Evolutionary conservation across 2,797 vertebrate species (phyloP).

Genomic region (Eulemur coronatus): DNA sequence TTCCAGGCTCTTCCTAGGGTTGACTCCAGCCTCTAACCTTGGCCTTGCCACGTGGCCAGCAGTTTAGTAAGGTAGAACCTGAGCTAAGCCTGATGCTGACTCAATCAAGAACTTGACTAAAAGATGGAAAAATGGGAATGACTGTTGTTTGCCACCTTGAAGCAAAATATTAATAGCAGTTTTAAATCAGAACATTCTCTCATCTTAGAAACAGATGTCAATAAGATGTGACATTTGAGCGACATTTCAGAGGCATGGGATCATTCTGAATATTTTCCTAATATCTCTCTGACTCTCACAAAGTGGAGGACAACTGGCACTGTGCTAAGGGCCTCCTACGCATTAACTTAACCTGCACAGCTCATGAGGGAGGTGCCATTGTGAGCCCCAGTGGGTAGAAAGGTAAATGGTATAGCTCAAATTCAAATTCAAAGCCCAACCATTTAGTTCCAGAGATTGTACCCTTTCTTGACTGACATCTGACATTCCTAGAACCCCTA

Average conservation of each 20-base stretch:
- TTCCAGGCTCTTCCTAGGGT: neutral
- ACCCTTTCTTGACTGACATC: rapidly evolving
- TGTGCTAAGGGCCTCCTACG: rapidly evolving
- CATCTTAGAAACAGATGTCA: neutral
- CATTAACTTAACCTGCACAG: neutral
- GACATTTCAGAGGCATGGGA: neutral
- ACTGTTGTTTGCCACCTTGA: neutral
- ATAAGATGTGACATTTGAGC: neutral
- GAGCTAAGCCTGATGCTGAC: neutral
- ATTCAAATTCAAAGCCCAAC: neutral
- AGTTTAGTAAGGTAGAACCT: neutral
- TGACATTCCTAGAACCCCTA: neutral
- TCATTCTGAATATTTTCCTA: neutral
- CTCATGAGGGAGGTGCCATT: neutral
- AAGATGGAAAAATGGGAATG: neutral
- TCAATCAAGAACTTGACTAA: neutral
- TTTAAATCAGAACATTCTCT: neutral
- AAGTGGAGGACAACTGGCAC: neutral
- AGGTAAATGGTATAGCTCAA: neutral
- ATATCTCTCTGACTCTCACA: neutral
- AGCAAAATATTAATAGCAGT: neutral
- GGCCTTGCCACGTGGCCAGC: neutral
- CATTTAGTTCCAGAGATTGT: rapidly evolving
- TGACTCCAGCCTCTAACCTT: neutral
- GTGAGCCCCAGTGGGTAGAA: too few relatives aligned